Base-by-base conservation (phyloP, 2,888 invertebrate species). In the Apodemia duryi region DNA sequence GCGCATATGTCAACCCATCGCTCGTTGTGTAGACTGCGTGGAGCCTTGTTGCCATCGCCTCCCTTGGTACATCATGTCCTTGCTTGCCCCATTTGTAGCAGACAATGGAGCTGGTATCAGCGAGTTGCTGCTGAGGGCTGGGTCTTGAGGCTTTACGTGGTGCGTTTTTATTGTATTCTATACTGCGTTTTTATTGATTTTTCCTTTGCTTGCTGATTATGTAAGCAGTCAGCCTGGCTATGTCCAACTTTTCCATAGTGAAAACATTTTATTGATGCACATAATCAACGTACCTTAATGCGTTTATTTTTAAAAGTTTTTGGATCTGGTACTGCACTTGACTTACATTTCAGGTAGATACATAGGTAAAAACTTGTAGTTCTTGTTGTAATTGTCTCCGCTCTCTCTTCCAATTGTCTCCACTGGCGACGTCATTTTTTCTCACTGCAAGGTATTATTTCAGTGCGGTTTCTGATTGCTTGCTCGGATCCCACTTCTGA, bases 1-100 rank as follows among this genome's bases (percentile, higher is more conserved):
- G 49, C 32, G 67, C 70, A 71, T 13, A 68, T 38, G 64, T 70
- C 68, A 6, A 70, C 67, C 2, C 70, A 69, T 21, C 67, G 66
- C 41, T 68, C 66, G 21, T 29, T 52, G 21, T 32, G 2, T 32
- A 2, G 32, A 32, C 2, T 32, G 32, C 21, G 62, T 28, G n/a
- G 49, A 2, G 21, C 41, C n/a, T 61, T n/a, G 35, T 41, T 3
- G n/a, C 21, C 21, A 21, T 32, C n/a, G 7, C 38, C 35, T 3
- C 41, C 41, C 6, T 61, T 21, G 6, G 35, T 41, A 5, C 61
- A 38, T 10, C 61, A 13, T 61, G 61, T 13, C 61, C 43, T n/a
- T 13, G 43, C 21, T 61, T 41, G 43, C 61, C 21, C n/a, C 61
- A 61, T 43, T 41, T 61, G 6, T 21, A 61, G 61, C 43, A 61